Evolutionary conservation across 2,888 invertebrate species (phyloP).

Genomic region (Odontothrips loti): DNA sequence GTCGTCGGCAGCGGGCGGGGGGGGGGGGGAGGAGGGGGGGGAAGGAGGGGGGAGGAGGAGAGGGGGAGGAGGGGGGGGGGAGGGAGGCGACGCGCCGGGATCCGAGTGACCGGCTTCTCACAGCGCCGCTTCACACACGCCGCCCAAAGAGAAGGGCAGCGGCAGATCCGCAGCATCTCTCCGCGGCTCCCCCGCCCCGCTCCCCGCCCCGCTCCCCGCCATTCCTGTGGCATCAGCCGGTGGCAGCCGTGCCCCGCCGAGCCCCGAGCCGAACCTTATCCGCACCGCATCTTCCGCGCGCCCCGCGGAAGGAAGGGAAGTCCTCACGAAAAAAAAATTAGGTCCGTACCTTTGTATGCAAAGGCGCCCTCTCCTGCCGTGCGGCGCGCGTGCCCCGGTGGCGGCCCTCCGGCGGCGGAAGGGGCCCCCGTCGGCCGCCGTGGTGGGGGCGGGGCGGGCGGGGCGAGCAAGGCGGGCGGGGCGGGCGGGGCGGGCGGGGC

Average conservation of each 20-base stretch:
- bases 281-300: too few relatives aligned
- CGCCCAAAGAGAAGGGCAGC: background rate
- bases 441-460: background rate
- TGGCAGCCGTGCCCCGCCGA: background rate
- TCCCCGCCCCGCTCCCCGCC: background rate
- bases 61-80: too few relatives aligned
- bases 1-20: too few relatives aligned
- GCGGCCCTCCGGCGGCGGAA: background rate
- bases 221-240: background rate
- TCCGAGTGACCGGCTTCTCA: too few relatives aligned
- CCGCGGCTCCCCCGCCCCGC: too few relatives aligned
- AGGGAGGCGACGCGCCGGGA: too few relatives aligned
- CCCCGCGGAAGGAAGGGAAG: background rate
- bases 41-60: too few relatives aligned
- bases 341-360: constrained; percentile 16
- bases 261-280: background rate
- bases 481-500: background rate
- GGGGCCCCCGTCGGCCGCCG: background rate
- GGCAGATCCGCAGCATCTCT: background rate
- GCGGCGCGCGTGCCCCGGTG: background rate
- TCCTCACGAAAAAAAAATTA: constrained; percentile 20
- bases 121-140: too few relatives aligned
- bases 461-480: background rate
- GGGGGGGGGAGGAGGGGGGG: too few relatives aligned
- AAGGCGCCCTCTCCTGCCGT: background rate